phyloP scores from a whole-genome alignment of 2,113 vertebrate species.

The Synodontis membranacea region DNA sequence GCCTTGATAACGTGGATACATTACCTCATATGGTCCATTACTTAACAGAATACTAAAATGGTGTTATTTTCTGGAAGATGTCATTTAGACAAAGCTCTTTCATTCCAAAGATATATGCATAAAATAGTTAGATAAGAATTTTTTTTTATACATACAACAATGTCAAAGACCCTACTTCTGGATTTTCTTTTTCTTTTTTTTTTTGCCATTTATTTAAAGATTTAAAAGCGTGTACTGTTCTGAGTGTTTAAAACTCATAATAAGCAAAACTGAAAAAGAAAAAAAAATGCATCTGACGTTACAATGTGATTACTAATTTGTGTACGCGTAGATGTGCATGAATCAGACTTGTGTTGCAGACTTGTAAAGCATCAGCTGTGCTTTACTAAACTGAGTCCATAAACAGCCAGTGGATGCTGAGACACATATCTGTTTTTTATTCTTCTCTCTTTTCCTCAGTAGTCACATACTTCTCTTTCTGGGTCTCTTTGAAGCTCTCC shows the following conservation, averaged over 20 bases:
- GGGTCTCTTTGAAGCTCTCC: constrained; percentile 69
- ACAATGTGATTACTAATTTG: not conserved
- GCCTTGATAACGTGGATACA: not conserved
- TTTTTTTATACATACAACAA: not conserved
- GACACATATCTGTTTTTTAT: constrained; percentile 18
- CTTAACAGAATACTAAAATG: not conserved
- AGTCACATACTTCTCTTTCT: constrained; percentile 43
- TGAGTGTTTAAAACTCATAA: not conserved
- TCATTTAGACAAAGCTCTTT: not conserved
- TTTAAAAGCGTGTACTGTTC: not conserved
- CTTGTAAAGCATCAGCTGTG: constrained; percentile 11
- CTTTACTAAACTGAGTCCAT: not conserved
- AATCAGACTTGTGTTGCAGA: not conserved
- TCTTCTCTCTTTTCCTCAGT: constrained; percentile 28
- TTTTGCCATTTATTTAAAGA: not conserved
- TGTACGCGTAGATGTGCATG: not conserved
- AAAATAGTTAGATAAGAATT: not conserved
- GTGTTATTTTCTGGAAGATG: not conserved
- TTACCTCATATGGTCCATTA: not conserved
- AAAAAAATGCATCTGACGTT: not conserved
- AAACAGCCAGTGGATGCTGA: not conserved
- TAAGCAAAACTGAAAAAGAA: not conserved
- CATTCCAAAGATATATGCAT: not conserved
- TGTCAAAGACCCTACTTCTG: not conserved
- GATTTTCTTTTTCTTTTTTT: too few relatives aligned